phyloP scores from a whole-genome alignment of 2,113 vertebrate species.

The Nibea coibor region DNA sequence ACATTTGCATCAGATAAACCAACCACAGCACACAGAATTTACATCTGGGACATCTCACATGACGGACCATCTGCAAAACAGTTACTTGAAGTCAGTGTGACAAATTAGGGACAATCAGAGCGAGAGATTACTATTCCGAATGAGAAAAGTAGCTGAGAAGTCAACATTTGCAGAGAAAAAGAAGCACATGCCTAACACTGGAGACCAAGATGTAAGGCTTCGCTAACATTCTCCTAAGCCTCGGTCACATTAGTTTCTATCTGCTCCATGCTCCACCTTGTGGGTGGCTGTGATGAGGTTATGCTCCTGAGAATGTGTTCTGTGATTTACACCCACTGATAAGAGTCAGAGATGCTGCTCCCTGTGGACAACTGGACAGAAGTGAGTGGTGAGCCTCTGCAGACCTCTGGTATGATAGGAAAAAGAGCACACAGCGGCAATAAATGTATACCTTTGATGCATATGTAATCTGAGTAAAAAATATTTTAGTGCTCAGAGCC shows the following conservation, averaged over 20 bases:
- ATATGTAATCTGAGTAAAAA: slow-evolving; percentile 1
- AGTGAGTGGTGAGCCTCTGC: slow-evolving; percentile 73
- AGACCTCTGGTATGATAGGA: slow-evolving; percentile 62
- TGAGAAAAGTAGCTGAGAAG: slow-evolving; percentile 8
- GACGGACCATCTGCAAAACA: slow-evolving; percentile 42
- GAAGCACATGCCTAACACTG: slow-evolving; percentile 12
- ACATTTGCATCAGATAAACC: slow-evolving; percentile 50
- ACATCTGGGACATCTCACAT: slow-evolving; percentile 63
- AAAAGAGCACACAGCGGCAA: slow-evolving; percentile 22
- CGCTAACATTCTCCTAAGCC: slow-evolving; percentile 42
- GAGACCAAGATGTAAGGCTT: slow-evolving; percentile 24
- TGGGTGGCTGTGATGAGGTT: slow-evolving; percentile 65
- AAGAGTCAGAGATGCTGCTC: slow-evolving; percentile 72
- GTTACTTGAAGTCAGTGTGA: slow-evolving; percentile 47
- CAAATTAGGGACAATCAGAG: slow-evolving; percentile 47
- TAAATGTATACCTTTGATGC: slow-evolving; percentile 17
- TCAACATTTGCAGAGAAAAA: background rate
- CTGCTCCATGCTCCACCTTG: slow-evolving; percentile 51
- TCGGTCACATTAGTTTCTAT: slow-evolving; percentile 46
- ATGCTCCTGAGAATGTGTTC: slow-evolving; percentile 70
- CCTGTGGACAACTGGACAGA: slow-evolving; percentile 76
- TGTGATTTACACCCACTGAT: slow-evolving; percentile 77
- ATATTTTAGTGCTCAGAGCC: slow-evolving; percentile 18
- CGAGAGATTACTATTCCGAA: slow-evolving; percentile 5
- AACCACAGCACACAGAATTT: slow-evolving; percentile 30